Conservation (phyloP, 2,888 invertebrate genomes). For the Macaria liturata region DNA sequence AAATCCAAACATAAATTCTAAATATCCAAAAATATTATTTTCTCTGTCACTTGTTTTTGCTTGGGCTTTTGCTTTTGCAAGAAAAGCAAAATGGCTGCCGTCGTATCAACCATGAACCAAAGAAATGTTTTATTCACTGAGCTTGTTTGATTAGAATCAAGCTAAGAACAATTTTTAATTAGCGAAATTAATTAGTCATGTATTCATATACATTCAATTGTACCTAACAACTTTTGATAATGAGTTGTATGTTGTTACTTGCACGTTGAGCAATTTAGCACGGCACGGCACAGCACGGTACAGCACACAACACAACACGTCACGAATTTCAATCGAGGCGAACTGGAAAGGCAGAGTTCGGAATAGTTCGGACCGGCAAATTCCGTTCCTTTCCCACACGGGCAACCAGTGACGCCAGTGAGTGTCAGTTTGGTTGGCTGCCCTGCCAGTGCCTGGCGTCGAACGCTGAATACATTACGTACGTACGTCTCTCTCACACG, state of each 20-base stretch:
- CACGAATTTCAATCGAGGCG: conserved; percentile 32
- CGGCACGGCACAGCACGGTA: conserved; percentile 19
- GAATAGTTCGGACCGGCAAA: conserved; percentile 42
- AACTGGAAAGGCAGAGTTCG: conserved; percentile 19
- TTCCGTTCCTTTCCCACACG: conserved; percentile 65
- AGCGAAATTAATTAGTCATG: conserved; percentile 1
- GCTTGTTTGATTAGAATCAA: no score
- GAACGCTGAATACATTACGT: conserved; percentile 50
- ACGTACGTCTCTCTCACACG: conserved; percentile 52
- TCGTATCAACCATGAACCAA: conserved; percentile 35
- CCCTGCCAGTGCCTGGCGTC: conserved; percentile 72
- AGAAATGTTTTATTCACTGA: conserved; percentile 36
- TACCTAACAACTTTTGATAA: conserved; percentile 2
- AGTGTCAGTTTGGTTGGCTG: conserved; percentile 57
- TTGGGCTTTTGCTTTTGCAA: conserved; percentile 40
- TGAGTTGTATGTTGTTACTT: conserved; percentile 3
- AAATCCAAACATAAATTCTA: conserved; percentile 29
- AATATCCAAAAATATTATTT: conserved; percentile 51
- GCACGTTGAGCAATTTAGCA: conserved; percentile 6
- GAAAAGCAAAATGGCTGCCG: conserved; percentile 77
- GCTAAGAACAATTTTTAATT: conserved; percentile 4
- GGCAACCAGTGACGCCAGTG: conserved; percentile 54
- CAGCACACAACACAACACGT: conserved; percentile 18
- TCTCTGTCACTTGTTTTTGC: conserved; percentile 48
- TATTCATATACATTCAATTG: neutral